phyloP scores from a whole-genome alignment of 2,113 vertebrate species.

The Microcebus lehilahytsara region DNA sequence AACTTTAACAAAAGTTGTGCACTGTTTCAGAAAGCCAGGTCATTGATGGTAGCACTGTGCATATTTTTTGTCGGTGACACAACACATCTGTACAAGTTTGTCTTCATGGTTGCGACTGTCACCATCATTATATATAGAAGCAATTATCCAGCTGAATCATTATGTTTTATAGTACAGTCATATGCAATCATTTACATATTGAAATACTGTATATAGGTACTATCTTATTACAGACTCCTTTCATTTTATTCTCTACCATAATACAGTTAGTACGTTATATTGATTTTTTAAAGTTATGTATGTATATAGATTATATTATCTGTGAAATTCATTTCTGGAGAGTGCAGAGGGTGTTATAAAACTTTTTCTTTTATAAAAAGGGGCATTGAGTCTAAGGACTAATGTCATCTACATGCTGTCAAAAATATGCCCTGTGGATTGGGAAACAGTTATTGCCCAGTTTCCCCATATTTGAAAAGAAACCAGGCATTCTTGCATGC shows the following conservation, averaged over 20 bases:
- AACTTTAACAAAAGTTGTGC: not conserved
- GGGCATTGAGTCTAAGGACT: not conserved
- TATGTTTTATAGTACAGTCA: slow-evolving; percentile 60
- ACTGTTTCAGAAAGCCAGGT: not conserved
- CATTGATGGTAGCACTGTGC: rapidly evolving
- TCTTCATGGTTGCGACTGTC: not conserved
- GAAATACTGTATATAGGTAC: slow-evolving; percentile 23
- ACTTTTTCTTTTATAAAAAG: not conserved
- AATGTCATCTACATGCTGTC: not conserved
- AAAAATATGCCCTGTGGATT: not conserved
- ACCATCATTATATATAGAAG: slow-evolving; percentile 46
- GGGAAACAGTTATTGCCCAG: not conserved
- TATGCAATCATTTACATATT: slow-evolving; percentile 49
- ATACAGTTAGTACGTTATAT: not conserved
- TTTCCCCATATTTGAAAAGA: not conserved
- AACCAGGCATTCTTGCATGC: not conserved
- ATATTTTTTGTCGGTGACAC: not conserved
- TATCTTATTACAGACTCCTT: slow-evolving; percentile 33
- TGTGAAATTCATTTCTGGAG: slow-evolving; percentile 57
- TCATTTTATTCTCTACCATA: slow-evolving; percentile 32
- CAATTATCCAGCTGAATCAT: slow-evolving; percentile 58
- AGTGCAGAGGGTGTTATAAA: slow-evolving; percentile 22
- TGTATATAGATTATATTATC: slow-evolving; percentile 57
- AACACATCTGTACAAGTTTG: slow-evolving; percentile 23
- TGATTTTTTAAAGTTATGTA: slow-evolving; percentile 49